Base-by-base conservation (phyloP, 2,797 vertebrate species). In the Myripristis murdjan region DNA sequence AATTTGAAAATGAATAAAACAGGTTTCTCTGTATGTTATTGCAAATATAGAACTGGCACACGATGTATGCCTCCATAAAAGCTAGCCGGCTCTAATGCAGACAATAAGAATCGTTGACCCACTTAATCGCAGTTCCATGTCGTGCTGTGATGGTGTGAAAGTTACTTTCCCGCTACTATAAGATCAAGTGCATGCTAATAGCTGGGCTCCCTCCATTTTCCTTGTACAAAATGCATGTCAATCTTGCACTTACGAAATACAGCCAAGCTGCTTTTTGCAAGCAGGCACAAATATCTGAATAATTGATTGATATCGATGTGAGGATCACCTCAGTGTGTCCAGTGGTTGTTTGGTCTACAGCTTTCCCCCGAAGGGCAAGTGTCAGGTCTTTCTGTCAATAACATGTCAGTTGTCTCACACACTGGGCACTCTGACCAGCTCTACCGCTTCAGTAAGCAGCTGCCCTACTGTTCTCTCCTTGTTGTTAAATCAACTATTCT, bases 261-360 rank as follows among this genome's bases (percentile, higher is more conserved):
- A 79, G 66, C 56, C 39, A 26, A 67, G 78, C 73, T 61, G 83
- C 79, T 90, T 89, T 92, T 90, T 33, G 12, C 84, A 37, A 84
- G 80, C 72, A 65, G 31, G 80, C 77, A 43, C 75, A 86, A 80
- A 84, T 86, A 81, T 79, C 78, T 92, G 77, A 93, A 93, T 91
- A 86, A 92, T 92, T 89, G 86, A 92, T 89, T 73, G 48, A 33
- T 86, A 83, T 83, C 41, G 84, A 90, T 70, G 85, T 64, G 61
- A 77, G 82, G 86, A 88, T 89, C 79, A 65, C 76, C 78, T 83
- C 20, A 23, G 75, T 76, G 82, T 83, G 82, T 90, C 74, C 86
- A 79, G 60, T 20, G 56, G 81, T 81, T 82, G 86, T 86, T 82
- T 85, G 87, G 71, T 84, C 79, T 80, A 23, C 84, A 82, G 74